A percentile compares a stretch with the other conserved stretches of the same genome.
Conservation (phyloP, 2,797 vertebrate species). For the Lepilemur ruficaudatus region DNA sequence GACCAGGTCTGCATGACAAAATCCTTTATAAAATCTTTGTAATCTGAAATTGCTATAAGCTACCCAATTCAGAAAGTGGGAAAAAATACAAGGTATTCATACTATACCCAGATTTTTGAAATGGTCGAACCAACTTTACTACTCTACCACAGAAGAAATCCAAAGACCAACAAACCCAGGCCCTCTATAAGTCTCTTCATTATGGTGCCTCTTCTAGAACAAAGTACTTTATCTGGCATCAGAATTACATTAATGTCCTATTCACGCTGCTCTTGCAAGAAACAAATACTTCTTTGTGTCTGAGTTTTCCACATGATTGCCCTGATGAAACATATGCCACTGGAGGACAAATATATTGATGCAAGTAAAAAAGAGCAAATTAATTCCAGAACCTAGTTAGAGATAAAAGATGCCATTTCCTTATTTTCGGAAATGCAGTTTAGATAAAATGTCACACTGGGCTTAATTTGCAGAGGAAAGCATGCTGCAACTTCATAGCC, state of each 20-base stretch:
- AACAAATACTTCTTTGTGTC: slow-evolving; percentile 65
- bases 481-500: not conserved
- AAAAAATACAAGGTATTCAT: slow-evolving; percentile 30
- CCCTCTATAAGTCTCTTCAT: not conserved
- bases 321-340: slow-evolving; percentile 53
- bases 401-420: slow-evolving; percentile 67
- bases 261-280: slow-evolving; percentile 50
- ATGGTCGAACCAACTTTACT: not conserved
- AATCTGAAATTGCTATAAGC: slow-evolving; percentile 18
- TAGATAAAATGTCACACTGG: slow-evolving; percentile 48
- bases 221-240: slow-evolving; percentile 56
- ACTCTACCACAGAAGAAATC: not conserved
- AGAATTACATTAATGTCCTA: slow-evolving; percentile 61
- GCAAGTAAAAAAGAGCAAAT: slow-evolving; percentile 61
- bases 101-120: not conserved
- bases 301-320: slow-evolving; percentile 55
- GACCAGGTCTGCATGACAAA: slow-evolving; percentile 36
- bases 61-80: not conserved
- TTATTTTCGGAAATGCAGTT: slow-evolving; percentile 53
- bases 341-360: slow-evolving; percentile 54
- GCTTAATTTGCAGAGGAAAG: slow-evolving; percentile 38
- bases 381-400: slow-evolving; percentile 66
- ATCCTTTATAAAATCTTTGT: not conserved
- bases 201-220: slow-evolving; percentile 31
- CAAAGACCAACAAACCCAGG: slow-evolving; percentile 31